These are phyloP conservation scores for Poeciliopsis gracilis DNA, from an alignment of 2,797 vertebrate species.

Conservation along the genomic window DNA sequence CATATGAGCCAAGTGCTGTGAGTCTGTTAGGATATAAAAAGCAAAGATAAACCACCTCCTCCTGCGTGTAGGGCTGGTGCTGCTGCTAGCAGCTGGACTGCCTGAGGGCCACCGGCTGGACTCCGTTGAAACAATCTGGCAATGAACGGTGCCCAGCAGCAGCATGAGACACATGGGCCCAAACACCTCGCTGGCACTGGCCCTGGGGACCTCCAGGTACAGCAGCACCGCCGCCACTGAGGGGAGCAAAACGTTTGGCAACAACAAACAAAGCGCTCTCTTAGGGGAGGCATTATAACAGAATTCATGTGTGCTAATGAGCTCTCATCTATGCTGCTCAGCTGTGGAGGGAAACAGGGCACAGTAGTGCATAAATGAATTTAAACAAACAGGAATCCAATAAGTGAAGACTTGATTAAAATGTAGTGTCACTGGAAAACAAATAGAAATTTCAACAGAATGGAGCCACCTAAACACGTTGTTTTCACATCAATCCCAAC, in stretches of 20 bases:
- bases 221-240: conserved; percentile 87
- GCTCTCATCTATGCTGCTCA: conserved; percentile 32
- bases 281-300: conserved; percentile 53
- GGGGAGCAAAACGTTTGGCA: conserved; percentile 59
- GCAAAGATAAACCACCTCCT: conserved; percentile 84
- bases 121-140: conserved; percentile 98
- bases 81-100: conserved; percentile 73
- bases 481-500: not conserved
- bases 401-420: conserved; percentile 3
- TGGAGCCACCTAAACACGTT: not conserved
- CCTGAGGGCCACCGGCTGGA: conserved; percentile 78
- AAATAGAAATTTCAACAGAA: not conserved
- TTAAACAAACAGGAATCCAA: conserved; percentile 21
- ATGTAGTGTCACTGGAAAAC: not conserved
- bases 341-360: conserved; percentile 28
- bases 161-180: conserved; percentile 96
- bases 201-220: conserved; percentile 87
- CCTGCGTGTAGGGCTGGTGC: conserved; percentile 83
- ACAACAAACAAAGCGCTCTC: conserved; percentile 56
- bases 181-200: conserved; percentile 88
- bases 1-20: conserved; percentile 19
- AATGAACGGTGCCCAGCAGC: conserved; percentile 97
- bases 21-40: conserved; percentile 28
- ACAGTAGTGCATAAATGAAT: conserved; percentile 21
- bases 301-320: conserved; percentile 59